These are phyloP conservation scores for Magallana gigas DNA, from an alignment of 1,140 invertebrate species.

Conservation along the genomic window DNA sequence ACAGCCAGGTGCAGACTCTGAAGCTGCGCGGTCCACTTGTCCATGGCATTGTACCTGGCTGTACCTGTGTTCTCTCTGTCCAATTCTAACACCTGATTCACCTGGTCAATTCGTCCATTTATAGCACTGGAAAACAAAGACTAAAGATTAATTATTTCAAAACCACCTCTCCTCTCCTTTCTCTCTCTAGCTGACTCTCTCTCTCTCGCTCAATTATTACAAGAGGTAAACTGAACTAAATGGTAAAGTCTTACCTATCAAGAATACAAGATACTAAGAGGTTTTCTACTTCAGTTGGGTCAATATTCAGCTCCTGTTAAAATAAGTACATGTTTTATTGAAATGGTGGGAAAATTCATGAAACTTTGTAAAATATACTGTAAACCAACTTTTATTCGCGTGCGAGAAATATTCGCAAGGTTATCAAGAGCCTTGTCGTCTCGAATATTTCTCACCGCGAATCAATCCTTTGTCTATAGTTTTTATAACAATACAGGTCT, in stretches of 20 bases:
- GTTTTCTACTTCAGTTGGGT: slow-evolving; percentile 96
- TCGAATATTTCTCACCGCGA: too few species aligned
- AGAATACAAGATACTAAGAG: slow-evolving; percentile 99
- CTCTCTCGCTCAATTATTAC: neutral
- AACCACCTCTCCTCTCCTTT: too few species aligned
- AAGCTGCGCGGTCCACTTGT: slow-evolving; percentile 97
- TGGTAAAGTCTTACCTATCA: slow-evolving; percentile 84
- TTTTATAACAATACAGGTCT: too few species aligned
- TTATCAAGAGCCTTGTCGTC: too few species aligned
- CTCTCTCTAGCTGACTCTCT: too few species aligned
- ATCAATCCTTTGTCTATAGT: too few species aligned
- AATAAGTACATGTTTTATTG: too few species aligned
- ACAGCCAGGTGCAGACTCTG: slow-evolving; percentile 92
- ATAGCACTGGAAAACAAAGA: slow-evolving; percentile 87
- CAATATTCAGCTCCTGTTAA: slow-evolving; percentile 86
- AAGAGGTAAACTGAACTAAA: neutral
- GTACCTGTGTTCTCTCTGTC: slow-evolving; percentile 89
- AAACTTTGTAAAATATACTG: too few species aligned
- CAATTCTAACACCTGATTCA: slow-evolving; percentile 96
- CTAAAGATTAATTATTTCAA: too few species aligned
- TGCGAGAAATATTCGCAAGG: too few species aligned
- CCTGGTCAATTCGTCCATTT: slow-evolving; percentile 96
- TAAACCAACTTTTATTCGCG: too few species aligned
- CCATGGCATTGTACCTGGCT: slow-evolving; percentile 93
- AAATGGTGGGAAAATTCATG: too few species aligned